These are phyloP conservation scores for Trigoniulus corallinus DNA, from an alignment of 1,140 invertebrate genomes.

Conservation along the genomic window DNA sequence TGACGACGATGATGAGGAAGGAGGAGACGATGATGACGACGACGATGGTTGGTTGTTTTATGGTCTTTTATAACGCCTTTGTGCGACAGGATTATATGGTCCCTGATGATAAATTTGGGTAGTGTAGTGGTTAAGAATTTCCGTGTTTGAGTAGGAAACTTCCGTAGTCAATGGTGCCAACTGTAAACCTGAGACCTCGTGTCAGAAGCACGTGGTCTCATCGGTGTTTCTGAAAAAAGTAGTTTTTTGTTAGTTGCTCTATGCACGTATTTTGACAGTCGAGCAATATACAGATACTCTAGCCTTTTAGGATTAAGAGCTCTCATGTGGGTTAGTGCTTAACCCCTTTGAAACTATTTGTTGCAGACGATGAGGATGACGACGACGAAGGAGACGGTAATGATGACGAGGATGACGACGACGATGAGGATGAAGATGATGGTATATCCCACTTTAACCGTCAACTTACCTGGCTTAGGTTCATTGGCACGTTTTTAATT, in stretches of 20 bases:
- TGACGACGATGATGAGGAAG: slow-evolving; percentile 11
- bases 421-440: background rate
- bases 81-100: background rate
- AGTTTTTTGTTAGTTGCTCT: too few relatives aligned
- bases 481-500: background rate
- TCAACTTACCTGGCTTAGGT: background rate
- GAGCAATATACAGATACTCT: too few relatives aligned
- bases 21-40: slow-evolving; percentile 13
- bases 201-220: too few relatives aligned
- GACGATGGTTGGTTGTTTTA: slow-evolving; percentile 8
- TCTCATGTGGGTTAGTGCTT: too few relatives aligned
- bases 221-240: too few relatives aligned
- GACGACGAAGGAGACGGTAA: background rate
- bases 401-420: background rate
- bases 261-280: too few relatives aligned
- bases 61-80: background rate
- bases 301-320: too few relatives aligned
- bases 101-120: too few relatives aligned
- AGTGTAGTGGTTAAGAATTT: too few relatives aligned
- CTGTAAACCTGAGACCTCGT: too few relatives aligned
- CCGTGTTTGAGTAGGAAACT: too few relatives aligned
- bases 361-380: background rate
- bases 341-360: background rate
- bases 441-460: background rate
- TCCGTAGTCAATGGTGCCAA: too few relatives aligned